Conservation (phyloP, 1,140 invertebrate species). For the Temnothorax nylanderi region DNA sequence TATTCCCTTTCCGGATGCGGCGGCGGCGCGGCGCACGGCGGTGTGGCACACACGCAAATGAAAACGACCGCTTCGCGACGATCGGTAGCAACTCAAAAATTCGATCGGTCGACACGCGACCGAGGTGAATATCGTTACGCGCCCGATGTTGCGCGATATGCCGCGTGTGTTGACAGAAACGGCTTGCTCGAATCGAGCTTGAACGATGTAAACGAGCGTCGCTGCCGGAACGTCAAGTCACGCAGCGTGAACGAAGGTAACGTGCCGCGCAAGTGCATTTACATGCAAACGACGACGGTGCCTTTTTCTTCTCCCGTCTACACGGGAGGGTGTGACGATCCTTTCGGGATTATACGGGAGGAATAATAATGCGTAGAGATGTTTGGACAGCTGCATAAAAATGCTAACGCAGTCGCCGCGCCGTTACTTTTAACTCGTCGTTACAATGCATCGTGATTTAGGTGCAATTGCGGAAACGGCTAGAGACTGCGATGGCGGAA, state of each 20-base stretch:
- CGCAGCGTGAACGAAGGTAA: conserved; percentile 32
- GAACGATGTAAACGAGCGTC: conserved; percentile 42
- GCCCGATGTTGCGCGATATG: conserved; percentile 10
- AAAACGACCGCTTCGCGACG: conserved; percentile 13
- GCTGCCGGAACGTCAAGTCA: conserved; percentile 42
- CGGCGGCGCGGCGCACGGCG: background rate
- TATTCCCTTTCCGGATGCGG: conserved; percentile 19
- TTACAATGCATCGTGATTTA: conserved; percentile 15
- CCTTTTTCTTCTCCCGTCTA: background rate
- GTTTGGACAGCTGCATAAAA: background rate
- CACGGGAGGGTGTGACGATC: conserved; percentile 7
- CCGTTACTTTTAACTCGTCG: background rate
- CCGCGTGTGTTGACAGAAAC: conserved; percentile 38
- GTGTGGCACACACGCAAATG: conserved; percentile 2
- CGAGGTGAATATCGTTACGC: conserved; percentile 28
- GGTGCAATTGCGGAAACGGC: conserved; percentile 15
- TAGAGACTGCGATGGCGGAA: background rate
- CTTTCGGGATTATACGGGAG: background rate
- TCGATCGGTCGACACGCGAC: conserved; percentile 48
- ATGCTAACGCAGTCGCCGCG: background rate
- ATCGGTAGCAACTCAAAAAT: conserved; percentile 25
- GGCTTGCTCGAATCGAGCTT: conserved; percentile 38
- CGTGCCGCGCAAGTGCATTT: conserved; percentile 25
- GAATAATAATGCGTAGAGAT: conserved; percentile 11
- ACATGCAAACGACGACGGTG: conserved; percentile 42